Conservation (phyloP, 2,888 invertebrate species). For the Bhutanitis thaidina region DNA sequence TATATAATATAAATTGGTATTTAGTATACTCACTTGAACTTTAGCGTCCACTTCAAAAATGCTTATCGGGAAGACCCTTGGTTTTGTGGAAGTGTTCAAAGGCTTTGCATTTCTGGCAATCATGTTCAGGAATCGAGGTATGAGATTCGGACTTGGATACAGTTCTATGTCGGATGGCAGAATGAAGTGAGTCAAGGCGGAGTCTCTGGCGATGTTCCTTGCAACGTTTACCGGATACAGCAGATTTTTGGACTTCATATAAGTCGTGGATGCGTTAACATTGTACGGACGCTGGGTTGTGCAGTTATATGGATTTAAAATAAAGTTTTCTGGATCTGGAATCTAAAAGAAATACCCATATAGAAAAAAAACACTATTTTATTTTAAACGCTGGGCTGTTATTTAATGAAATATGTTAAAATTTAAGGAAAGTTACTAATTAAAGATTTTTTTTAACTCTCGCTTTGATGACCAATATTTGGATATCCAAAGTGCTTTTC, state of each 20-base stretch:
- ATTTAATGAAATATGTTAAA: no score
- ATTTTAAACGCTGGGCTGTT: no score
- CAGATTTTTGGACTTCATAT: slow-evolving; percentile 89
- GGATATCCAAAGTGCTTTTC: no score
- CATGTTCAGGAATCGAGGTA: slow-evolving; percentile 91
- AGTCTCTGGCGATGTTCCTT: slow-evolving; percentile 92
- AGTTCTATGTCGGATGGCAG: slow-evolving; percentile 94
- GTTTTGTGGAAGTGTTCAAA: slow-evolving; percentile 70
- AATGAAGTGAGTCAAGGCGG: slow-evolving; percentile 89
- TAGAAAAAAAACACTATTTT: no score
- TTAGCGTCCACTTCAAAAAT: slow-evolving; percentile 90
- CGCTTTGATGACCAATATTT: no score
- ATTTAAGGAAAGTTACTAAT: no score
- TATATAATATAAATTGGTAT: no score
- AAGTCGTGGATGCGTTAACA: slow-evolving; percentile 83
- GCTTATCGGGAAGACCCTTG: slow-evolving; percentile 91
- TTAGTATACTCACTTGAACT: slow-evolving; percentile 47
- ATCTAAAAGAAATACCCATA: slow-evolving; percentile 73
- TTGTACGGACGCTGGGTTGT: slow-evolving; percentile 84
- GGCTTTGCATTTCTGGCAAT: slow-evolving; percentile 86
- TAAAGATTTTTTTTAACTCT: no score
- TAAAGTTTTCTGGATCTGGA: slow-evolving; percentile 82
- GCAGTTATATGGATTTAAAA: slow-evolving; percentile 85
- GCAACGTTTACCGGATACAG: slow-evolving; percentile 95
- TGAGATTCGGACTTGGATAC: slow-evolving; percentile 91